Evolutionary conservation across 1,140 invertebrate species (phyloP).

Genomic region (Drosophila quadrilineata): DNA sequence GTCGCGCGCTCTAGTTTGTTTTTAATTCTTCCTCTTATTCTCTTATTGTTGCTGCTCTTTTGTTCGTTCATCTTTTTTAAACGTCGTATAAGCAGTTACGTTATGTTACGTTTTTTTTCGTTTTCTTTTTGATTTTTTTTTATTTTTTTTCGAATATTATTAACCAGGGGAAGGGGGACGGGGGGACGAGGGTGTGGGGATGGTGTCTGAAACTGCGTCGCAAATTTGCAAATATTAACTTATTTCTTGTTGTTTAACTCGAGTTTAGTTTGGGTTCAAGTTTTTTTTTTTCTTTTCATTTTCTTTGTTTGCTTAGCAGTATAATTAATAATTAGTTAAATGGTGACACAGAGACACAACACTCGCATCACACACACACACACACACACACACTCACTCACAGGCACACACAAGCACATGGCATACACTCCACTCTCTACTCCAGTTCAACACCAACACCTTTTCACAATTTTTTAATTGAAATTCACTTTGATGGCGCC

Average conservation of each 20-base stretch:
- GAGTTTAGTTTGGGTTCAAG: slow-evolving; percentile 28
- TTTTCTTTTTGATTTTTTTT: no score
- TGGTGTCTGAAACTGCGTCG: slow-evolving; percentile 58
- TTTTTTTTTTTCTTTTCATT: slow-evolving; percentile 27
- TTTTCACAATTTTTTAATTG: slow-evolving; percentile 51
- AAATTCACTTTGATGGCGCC: slow-evolving; percentile 52
- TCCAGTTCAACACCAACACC: slow-evolving; percentile 36
- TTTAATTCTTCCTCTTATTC: slow-evolving; percentile 35
- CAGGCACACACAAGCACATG: background rate
- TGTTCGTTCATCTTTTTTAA: slow-evolving; percentile 41
- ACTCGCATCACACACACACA: slow-evolving; percentile 1
- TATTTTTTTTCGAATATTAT: no score
- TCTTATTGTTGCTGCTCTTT: slow-evolving; percentile 34
- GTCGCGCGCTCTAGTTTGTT: slow-evolving; percentile 69
- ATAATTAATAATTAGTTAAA: slow-evolving; percentile 66
- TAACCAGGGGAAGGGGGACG: background rate
- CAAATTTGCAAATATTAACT: slow-evolving; percentile 55
- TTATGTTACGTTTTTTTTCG: slow-evolving; percentile 33
- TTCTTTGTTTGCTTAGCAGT: slow-evolving; percentile 45
- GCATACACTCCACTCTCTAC: slow-evolving; percentile 8
- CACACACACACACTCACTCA: slow-evolving; percentile 5
- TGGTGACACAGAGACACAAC: slow-evolving; percentile 38
- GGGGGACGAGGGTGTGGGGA: background rate
- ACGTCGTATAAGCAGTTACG: slow-evolving; percentile 55
- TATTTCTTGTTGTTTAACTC: slow-evolving; percentile 29